Percentiles rank a stretch among this genome's conserved stretches.
These are phyloP conservation scores for Nymphalis c-album DNA, from an alignment of 2,888 invertebrate species.

Conservation along the genomic window DNA sequence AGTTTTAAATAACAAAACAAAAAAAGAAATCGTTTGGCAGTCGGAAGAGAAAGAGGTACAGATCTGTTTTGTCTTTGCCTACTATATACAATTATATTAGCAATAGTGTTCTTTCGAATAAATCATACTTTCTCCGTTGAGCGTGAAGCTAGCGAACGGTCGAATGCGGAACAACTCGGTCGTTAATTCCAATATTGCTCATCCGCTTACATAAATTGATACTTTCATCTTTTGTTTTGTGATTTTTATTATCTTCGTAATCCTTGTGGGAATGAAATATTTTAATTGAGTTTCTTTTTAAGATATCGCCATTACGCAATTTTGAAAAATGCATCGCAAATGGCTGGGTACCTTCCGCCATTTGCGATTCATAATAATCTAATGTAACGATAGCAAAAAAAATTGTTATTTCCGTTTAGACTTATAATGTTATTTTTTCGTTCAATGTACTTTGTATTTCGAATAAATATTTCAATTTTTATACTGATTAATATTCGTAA, in stretches of 20 bases:
- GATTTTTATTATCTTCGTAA: not conserved
- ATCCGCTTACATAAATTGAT: constrained; percentile 7
- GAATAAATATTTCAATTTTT: too few species aligned
- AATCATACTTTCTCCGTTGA: constrained; percentile 11
- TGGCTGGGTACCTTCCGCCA: too few species aligned
- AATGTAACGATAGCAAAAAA: too few species aligned
- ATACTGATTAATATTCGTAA: too few species aligned
- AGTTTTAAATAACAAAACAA: too few species aligned
- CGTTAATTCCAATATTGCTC: constrained; percentile 6
- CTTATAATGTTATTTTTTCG: too few species aligned
- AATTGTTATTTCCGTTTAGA: too few species aligned
- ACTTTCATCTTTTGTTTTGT: constrained; percentile 4
- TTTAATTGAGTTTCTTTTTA: not conserved
- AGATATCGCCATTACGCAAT: not conserved
- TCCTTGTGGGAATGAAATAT: not conserved
- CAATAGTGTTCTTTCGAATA: not conserved
- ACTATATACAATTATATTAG: not conserved
- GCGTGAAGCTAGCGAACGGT: constrained; percentile 1
- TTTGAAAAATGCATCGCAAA: not conserved
- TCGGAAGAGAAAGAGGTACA: too few species aligned
- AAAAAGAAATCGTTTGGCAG: too few species aligned
- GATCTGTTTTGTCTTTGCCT: too few species aligned
- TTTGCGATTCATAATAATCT: too few species aligned
- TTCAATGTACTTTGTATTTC: too few species aligned
- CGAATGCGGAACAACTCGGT: constrained; percentile 3